Evolutionary conservation across 2,888 invertebrate species (phyloP).

Genomic region (Catocala fraxini): DNA sequence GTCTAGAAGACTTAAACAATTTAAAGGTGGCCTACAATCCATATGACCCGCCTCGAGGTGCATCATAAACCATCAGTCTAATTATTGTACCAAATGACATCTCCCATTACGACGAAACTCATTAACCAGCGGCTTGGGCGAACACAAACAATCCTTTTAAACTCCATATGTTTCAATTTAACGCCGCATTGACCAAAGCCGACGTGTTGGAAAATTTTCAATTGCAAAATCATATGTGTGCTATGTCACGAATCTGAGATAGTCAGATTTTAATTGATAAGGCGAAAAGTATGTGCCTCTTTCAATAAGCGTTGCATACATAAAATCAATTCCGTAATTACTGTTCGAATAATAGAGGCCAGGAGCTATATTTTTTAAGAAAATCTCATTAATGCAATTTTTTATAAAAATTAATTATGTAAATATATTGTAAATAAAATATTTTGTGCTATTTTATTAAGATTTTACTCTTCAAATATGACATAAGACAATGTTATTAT

Average conservation of each 20-base stretch:
- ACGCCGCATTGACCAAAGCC: conserved; percentile 15
- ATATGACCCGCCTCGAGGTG: conserved; percentile 4
- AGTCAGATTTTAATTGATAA: conserved; percentile 10
- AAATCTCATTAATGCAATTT: no score
- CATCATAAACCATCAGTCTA: conserved; percentile 10
- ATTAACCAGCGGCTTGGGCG: conserved; percentile 30
- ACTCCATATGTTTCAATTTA: conserved; percentile 32
- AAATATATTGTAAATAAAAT: no score
- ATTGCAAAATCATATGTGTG: not conserved
- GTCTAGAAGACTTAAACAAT: conserved; percentile 4
- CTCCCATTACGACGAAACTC: conserved; percentile 36
- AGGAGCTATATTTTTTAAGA: no score
- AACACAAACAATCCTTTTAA: conserved; percentile 41
- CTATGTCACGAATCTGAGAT: conserved; percentile 13
- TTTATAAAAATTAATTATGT: no score
- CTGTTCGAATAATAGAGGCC: no score
- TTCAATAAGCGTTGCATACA: conserved; percentile 11
- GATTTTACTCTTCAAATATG: not conserved
- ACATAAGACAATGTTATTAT: no score
- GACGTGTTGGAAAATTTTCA: conserved; percentile 1
- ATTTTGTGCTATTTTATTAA: not conserved
- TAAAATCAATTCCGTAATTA: not conserved
- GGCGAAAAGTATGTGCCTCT: conserved; percentile 10
- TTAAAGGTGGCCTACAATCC: conserved; percentile 11
- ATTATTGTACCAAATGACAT: conserved; percentile 34